A percentile compares a stretch with the other conserved stretches of the same genome.
These are phyloP conservation scores for Nymphalis urticae DNA, from an alignment of 2,888 invertebrate species.

Conservation along the genomic window DNA sequence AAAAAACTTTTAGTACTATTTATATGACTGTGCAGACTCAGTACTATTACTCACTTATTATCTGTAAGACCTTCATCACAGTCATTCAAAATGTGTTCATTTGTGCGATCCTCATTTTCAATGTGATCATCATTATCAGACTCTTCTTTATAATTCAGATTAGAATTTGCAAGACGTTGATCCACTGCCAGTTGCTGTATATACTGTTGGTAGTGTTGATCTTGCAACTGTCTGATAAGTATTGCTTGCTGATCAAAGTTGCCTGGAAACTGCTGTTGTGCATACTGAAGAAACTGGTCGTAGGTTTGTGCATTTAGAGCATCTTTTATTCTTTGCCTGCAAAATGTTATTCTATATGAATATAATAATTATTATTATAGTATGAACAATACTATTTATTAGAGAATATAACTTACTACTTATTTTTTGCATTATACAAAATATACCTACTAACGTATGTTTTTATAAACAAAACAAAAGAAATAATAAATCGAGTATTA, in stretches of 20 bases:
- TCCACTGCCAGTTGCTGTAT: constrained; percentile 93
- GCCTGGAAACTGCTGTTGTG: constrained; percentile 95
- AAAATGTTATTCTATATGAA: background rate
- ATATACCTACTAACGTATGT: too few relatives aligned
- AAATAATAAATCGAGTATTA: background rate
- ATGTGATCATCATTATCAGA: constrained; percentile 47
- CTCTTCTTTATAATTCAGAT: constrained; percentile 53
- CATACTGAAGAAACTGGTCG: constrained; percentile 91
- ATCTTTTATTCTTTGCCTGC: constrained; percentile 93
- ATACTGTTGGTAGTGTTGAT: constrained; percentile 99
- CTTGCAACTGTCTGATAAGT: constrained; percentile 96
- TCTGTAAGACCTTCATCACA: constrained; percentile 52
- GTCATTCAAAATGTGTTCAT: constrained; percentile 66
- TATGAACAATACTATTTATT: background rate
- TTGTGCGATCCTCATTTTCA: constrained; percentile 57
- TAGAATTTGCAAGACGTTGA: constrained; percentile 66
- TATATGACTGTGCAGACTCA: too few relatives aligned
- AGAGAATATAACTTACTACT: background rate
- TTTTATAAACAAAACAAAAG: too few relatives aligned
- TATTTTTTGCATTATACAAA: too few relatives aligned
- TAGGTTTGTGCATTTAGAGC: constrained; percentile 97
- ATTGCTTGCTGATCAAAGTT: constrained; percentile 95
- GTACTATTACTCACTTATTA: constrained; percentile 59
- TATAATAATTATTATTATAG: background rate
- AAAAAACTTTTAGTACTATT: too few relatives aligned